phyloP scores from a whole-genome alignment of 2,113 vertebrate species.

The Gracilinanus agilis region DNA sequence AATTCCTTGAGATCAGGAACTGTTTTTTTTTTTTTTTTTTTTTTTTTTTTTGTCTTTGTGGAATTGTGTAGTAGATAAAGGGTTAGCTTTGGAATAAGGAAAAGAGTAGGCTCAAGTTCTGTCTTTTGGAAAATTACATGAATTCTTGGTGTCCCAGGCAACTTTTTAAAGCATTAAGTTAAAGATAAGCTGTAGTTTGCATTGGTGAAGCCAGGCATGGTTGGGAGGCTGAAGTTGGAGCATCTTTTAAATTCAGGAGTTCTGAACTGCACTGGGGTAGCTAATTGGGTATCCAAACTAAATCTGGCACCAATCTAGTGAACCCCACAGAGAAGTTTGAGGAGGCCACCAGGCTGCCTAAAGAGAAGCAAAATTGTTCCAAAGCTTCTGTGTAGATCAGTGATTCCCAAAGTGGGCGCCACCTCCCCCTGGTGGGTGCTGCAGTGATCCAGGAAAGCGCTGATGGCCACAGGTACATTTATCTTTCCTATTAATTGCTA shows the following conservation, averaged over 20 bases:
- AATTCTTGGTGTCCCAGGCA: background rate
- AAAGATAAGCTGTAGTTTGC: background rate
- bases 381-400: background rate
- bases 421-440: no score
- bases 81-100: background rate
- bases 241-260: background rate
- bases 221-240: background rate
- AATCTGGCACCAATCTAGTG: background rate
- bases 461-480: no score
- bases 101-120: background rate
- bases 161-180: background rate
- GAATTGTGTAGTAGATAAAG: background rate
- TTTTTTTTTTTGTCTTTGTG: no score
- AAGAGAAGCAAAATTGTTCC: background rate
- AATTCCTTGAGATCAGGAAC: background rate
- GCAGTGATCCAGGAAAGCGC: no score
- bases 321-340: background rate
- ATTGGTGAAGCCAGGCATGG: background rate
- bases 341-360: background rate
- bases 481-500: no score
- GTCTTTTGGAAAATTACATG: background rate
- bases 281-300: background rate
- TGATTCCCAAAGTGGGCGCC: no score
- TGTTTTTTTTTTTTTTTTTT: background rate
- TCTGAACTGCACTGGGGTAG: background rate